Conservation (phyloP, 1,140 invertebrate genomes). For the Hylaeus volcanicus region DNA sequence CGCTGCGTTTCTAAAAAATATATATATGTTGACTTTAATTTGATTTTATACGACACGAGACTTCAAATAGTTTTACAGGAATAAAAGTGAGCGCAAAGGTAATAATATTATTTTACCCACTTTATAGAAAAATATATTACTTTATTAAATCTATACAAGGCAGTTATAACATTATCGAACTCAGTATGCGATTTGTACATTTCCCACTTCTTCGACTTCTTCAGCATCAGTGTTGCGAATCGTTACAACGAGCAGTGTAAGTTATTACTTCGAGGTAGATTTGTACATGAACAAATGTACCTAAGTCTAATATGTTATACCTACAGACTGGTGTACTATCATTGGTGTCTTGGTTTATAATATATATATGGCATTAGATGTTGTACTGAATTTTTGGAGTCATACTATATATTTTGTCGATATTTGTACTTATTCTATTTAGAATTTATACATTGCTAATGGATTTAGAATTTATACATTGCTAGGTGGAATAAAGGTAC, state of each 20-base stretch:
- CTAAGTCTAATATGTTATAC: conserved; percentile 17
- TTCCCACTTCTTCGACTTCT: conserved; percentile 20
- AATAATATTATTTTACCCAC: not conserved
- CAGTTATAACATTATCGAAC: conserved; percentile 54
- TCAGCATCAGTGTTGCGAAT: conserved; percentile 37
- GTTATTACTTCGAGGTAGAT: conserved; percentile 33
- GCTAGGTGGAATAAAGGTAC: conserved; percentile 17
- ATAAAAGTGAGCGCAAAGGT: not conserved
- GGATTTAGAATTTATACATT: conserved; percentile 29
- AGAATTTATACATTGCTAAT: conserved; percentile 22
- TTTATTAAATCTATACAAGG: conserved; percentile 55
- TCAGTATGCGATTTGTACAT: conserved; percentile 48
- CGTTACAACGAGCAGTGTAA: conserved; percentile 12
- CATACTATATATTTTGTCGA: conserved; percentile 2
- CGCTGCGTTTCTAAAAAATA: too few species aligned
- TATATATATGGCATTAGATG: not conserved
- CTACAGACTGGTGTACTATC: conserved; percentile 9
- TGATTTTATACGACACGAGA: too few species aligned
- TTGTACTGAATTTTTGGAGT: conserved; percentile 19
- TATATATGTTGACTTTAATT: too few species aligned
- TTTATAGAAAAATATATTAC: conserved; percentile 52
- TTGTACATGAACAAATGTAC: conserved; percentile 14
- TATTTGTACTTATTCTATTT: conserved; percentile 42
- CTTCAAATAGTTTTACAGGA: not conserved
- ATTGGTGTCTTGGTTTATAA: conserved; percentile 20